Evolutionary conservation across 2,113 vertebrate species (phyloP), one percentile per base, ranked within the genome.

Genomic region (Andinoacara biseriatus): DNA sequence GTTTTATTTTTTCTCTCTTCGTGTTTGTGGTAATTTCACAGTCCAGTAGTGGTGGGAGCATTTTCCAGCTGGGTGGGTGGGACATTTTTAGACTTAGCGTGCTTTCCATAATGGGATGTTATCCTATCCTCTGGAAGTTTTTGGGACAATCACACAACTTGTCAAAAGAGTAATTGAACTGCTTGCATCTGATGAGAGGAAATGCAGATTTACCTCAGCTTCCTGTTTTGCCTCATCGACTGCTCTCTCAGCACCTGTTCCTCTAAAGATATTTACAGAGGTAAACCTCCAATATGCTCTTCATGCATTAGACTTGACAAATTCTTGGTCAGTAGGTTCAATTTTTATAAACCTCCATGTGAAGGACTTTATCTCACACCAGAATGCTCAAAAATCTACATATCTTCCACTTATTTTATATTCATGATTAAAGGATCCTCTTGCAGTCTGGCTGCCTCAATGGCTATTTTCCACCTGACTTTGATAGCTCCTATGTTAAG

Each of bases 11-110:
- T 59, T 56, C 59, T 63, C 72, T 31, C 76, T 81, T 86, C 26
- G 3, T 92, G 80, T 94, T 93, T 92, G 86, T 87, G 83, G 88
- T 92, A 88, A 92, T 94, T 94, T 94, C 92, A 93, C 90, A 93
- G 92, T 88, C 62, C 81, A 85, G 81, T 77, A 63, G 85, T 83
- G 26, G 33, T 76, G 89, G 74, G 67, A 80, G 60, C 13, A 1
- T 49, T 85, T 81, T 84, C 72, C 80, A 86, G 84, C 67, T 58
- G 84, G 76, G 83, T 13, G 11, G 67, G 29, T 14, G 18, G 31
- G 77, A 79, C 35, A 38, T 58, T 75, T 26, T 31, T 22, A 4
- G 72, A 61, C 74, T 67, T 24, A 22, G 60, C 46, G 78, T 52
- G 62, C 22, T 76, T 76, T 81, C 72, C 52, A 74, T 46, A n/a